Base-by-base conservation (phyloP, 2,113 vertebrate genomes). In the Ibidorhyncha struthersii region DNA sequence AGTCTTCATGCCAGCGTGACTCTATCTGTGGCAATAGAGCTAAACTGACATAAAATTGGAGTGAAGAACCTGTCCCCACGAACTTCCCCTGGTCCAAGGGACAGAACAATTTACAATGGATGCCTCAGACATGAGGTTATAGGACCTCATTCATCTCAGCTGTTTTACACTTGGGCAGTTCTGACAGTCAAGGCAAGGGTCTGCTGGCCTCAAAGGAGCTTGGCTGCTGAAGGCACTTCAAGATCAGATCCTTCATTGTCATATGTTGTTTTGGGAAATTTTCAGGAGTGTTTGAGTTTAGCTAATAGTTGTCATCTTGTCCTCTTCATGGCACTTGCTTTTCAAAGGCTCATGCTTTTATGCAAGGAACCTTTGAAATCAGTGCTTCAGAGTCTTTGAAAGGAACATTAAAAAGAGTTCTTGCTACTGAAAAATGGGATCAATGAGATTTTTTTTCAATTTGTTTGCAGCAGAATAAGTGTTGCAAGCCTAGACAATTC, bases 331-430 rank as follows among this genome's bases (percentile, higher is more conserved):
- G 66, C 59, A 52, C 32, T 91, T 82, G 34, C 14, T 93, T 93
- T 94, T 94, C 74, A 91, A 93, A 91, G 84, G 34, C 30, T 8
- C 9, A 1, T 19, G 43, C 25, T 93, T 78, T 92, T 82, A 18
- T 15, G 69, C 14, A 23, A 72, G 21, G 69, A 76, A 36, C 69
- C 55, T 93, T 96, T 97, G 91, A 91, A 94, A 94, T 63, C 14
- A 15, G 29, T 78, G 67, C 67, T 91, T 87, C 34, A 41, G 30
- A 34, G 45, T 19, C 56, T 69, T 79, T 91, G 80, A 90, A 96
- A 96, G 58, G 50, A 74, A 41, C 27, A 25, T 34, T 70, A 25
- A 71, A 92, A 56, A 65, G 43, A 86, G 55, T 27, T 76, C 29
- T 74, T 82, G 19, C 27, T 72, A 16, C 65, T 84, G 58, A 82